Conservation (phyloP, 2,113 vertebrate genomes). For the Protobothrops flavoviridis region DNA sequence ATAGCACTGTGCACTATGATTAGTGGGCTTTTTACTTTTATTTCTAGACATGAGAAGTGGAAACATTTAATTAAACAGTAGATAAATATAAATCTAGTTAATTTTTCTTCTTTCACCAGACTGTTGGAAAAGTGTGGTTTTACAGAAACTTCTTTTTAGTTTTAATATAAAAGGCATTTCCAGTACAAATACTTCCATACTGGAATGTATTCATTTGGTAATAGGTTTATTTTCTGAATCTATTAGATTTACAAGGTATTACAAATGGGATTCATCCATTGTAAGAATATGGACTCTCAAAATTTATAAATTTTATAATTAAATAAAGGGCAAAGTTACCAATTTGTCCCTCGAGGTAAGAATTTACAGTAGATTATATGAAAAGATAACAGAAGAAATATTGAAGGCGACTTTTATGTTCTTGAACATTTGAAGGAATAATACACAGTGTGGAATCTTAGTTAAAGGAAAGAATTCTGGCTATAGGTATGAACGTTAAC, state of each 20-base stretch:
- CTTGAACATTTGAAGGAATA: not conserved
- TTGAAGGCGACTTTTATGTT: not conserved
- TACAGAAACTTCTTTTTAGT: conserved; percentile 23
- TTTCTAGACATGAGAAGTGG: conserved; percentile 24
- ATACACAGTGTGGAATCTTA: not conserved
- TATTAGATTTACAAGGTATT: not conserved
- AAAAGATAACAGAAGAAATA: not conserved
- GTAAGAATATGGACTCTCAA: not conserved
- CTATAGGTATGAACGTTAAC: not conserved
- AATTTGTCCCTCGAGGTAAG: not conserved
- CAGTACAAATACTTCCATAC: not conserved
- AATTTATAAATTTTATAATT: not conserved
- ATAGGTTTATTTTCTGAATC: not conserved
- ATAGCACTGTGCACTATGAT: conserved; percentile 9
- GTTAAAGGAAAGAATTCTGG: not conserved
- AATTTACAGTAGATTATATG: not conserved
- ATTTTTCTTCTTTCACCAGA: conserved; percentile 4
- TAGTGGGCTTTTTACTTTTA: conserved; percentile 23
- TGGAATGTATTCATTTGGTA: not conserved
- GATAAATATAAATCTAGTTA: conserved; percentile 39
- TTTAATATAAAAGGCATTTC: conserved; percentile 17
- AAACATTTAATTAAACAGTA: conserved; percentile 33
- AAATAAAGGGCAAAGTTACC: not conserved
- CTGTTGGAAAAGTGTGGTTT: conserved; percentile 45
- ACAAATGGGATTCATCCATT: not conserved